Evolutionary conservation across 2,888 invertebrate genomes (phyloP), one percentile per base, ranked within the genome.

Genomic region (Noctuana brunneofusca): DNA sequence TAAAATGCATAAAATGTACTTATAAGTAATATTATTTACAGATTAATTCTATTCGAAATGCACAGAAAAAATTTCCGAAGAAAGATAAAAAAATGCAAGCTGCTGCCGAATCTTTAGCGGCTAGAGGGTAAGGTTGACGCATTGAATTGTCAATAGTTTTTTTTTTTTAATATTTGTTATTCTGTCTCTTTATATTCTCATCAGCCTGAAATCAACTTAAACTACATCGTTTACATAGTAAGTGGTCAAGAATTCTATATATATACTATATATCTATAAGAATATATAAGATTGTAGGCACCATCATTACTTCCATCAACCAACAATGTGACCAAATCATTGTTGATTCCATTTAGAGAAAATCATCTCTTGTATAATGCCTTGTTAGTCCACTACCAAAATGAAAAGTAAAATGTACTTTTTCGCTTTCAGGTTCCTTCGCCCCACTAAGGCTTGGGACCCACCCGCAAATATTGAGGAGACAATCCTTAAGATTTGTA

Each of bases 361-460:
- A 3, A 8, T 27, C 27, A 8, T 1, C 6, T 27, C 6, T 27
- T 8, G 8, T 4, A 27, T 27, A 27, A 27, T 3, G 3, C 27
- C 8, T 8, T 4, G 27, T 24, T n/a, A n/a, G n/a, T n/a, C n/a
- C n/a, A 24, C 24, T 4, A 24, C 1, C 1, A 30, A 32, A 32
- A 11, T 8, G 1, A 11, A 1, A 32, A 32, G 1, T 0, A 32
- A 32, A 32, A 32, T 9, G 1, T 32, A 32, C 1, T 38, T 38
- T n/a, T 11, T 43, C 27, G n/a, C 1, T 46, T 62, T 12, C 35
- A 97, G 97, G 58, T 97, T 97, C 79, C 84, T 97, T 38, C 93
- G 97, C 3, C 92, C 96, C 0, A 93, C 93, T 65, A 95, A 95
- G 74, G 87, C 95, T 2, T 98, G 98, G 83, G 79, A 84, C 0